Percentiles rank a stretch among this genome's conserved stretches.
phyloP scores from a whole-genome alignment of 2,113 vertebrate species.

The Saccopteryx leptura region DNA sequence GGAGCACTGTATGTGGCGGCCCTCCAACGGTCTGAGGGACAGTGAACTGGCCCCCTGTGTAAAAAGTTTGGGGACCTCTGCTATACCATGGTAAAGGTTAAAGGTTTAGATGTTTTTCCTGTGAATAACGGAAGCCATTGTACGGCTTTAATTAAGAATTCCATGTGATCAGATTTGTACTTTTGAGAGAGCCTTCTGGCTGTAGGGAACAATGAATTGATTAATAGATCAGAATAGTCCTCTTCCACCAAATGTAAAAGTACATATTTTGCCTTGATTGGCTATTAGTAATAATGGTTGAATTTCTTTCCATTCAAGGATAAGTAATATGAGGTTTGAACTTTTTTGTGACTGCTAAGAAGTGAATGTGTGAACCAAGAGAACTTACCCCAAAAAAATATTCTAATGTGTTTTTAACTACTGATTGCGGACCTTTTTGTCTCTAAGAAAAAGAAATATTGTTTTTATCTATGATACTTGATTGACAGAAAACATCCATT shows the following conservation, averaged over 20 bases:
- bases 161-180: constrained; percentile 28
- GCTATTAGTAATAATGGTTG: background rate
- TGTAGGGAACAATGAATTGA: constrained; percentile 2
- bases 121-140: background rate
- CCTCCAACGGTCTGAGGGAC: no score
- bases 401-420: constrained; percentile 55
- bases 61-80: no score
- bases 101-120: background rate
- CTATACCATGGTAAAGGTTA: background rate
- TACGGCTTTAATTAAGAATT: constrained; percentile 56
- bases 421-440: constrained; percentile 43
- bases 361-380: background rate
- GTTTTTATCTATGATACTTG: constrained; percentile 49
- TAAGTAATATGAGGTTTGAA: background rate
- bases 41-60: no score
- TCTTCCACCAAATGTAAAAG: background rate
- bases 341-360: constrained; percentile 17
- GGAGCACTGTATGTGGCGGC: no score
- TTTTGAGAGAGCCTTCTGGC: constrained; percentile 48
- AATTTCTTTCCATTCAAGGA: background rate
- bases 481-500: constrained; percentile 59
- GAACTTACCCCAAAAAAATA: constrained; percentile 48
- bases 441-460: constrained; percentile 66
- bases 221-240: background rate
- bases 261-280: constrained; percentile 29